Conservation (phyloP, 1,140 invertebrate species). For the Danaus melanippus region DNA sequence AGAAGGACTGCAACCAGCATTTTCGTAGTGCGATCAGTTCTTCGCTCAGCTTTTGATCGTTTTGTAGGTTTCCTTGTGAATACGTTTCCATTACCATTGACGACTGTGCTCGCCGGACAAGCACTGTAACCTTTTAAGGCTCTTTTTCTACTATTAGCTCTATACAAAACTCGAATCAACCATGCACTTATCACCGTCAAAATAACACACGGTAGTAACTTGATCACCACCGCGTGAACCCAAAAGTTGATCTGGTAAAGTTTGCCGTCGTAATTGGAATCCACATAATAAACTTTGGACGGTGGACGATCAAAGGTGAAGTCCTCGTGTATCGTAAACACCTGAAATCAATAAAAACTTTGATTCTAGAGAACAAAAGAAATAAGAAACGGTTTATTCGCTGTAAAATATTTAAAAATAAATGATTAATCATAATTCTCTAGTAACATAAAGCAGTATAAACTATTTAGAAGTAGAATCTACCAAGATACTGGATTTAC, state of each 20-base stretch:
- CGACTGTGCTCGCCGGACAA: conserved; percentile 56
- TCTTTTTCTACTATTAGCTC: conserved; percentile 78
- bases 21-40: conserved; percentile 88
- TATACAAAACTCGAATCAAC: conserved; percentile 82
- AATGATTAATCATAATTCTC: too few relatives aligned
- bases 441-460: too few relatives aligned
- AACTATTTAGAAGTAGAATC: too few relatives aligned
- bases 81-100: conserved; percentile 55
- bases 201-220: conserved; percentile 86
- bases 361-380: background rate
- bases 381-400: too few relatives aligned
- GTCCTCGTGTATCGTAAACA: conserved; percentile 64
- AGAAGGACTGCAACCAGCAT: conserved; percentile 92
- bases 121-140: conserved; percentile 76
- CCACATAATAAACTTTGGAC: conserved; percentile 77
- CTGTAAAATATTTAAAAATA: too few relatives aligned
- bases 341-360: conserved; percentile 33
- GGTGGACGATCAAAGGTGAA: conserved; percentile 49
- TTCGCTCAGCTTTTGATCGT: conserved; percentile 76
- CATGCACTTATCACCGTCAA: conserved; percentile 88
- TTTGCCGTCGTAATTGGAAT: conserved; percentile 74
- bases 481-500: too few relatives aligned
- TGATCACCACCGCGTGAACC: conserved; percentile 90
- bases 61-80: conserved; percentile 58
- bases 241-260: conserved; percentile 84